Percentiles rank a stretch among this genome's conserved stretches.
Evolutionary conservation across 2,797 vertebrate species (phyloP).

Genomic region (Bovichtus variegatus): DNA sequence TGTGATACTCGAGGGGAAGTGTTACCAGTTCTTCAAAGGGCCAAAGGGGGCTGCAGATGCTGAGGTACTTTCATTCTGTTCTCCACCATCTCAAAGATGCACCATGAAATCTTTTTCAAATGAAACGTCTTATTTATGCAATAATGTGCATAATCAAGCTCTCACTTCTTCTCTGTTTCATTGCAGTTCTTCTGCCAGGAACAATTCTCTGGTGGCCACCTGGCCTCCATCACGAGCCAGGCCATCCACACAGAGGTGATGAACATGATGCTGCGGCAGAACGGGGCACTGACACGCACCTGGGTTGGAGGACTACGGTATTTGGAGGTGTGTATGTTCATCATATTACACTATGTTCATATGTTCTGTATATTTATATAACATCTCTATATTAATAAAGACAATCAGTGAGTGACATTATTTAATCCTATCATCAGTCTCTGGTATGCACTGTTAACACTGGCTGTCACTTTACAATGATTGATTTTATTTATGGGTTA

Average conservation of each 20-base stretch:
- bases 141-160: not conserved
- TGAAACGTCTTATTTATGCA: not conserved
- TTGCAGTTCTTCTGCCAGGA: conserved; percentile 69
- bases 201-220: conserved; percentile 58
- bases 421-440: no score
- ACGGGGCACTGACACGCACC: conserved; percentile 33
- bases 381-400: no score
- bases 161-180: not conserved
- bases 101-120: not conserved
- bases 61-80: conserved; percentile 50
- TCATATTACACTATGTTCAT: no score
- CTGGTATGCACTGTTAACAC: no score
- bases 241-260: conserved; percentile 61
- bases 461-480: no score
- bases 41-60: conserved; percentile 51
- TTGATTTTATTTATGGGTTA: no score
- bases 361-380: no score
- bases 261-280: conserved; percentile 50
- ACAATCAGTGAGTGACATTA: no score
- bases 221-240: conserved; percentile 72
- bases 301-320: conserved; percentile 74
- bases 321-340: conserved; percentile 60
- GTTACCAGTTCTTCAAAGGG: conserved; percentile 64
- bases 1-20: conserved; percentile 44
- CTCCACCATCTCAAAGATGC: not conserved